phyloP scores from a whole-genome alignment of 2,888 invertebrate genomes.

The Aleiodes alternator region DNA sequence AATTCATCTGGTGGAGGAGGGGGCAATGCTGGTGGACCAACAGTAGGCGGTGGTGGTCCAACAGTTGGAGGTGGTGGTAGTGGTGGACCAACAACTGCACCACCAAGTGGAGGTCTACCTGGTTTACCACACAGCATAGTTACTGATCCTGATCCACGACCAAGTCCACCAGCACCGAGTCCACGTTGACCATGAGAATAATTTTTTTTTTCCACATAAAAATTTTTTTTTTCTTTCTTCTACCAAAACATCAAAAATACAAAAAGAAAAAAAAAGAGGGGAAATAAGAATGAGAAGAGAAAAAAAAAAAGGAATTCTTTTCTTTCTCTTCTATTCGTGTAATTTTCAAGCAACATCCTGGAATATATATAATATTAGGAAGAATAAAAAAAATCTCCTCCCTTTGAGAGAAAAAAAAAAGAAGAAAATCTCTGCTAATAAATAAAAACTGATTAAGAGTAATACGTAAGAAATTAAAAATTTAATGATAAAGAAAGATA shows the following conservation, averaged over 20 bases:
- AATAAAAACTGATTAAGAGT: too few species aligned
- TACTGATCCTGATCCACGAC: slow-evolving; percentile 75
- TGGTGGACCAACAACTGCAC: slow-evolving; percentile 71
- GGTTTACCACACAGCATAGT: slow-evolving; percentile 76
- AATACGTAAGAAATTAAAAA: not conserved
- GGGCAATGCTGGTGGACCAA: slow-evolving; percentile 59
- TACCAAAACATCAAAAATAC: slow-evolving; percentile 25
- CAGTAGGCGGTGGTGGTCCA: slow-evolving; percentile 56
- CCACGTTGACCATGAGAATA: slow-evolving; percentile 73
- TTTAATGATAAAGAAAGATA: not conserved
- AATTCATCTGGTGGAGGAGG: slow-evolving; percentile 66
- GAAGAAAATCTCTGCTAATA: too few species aligned
- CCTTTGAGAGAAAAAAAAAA: too few species aligned
- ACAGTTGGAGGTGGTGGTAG: slow-evolving; percentile 62
- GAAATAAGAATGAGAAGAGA: slow-evolving; percentile 26
- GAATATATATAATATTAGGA: slow-evolving; percentile 9
- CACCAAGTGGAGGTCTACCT: slow-evolving; percentile 72
- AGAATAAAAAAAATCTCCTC: too few species aligned
- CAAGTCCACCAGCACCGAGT: slow-evolving; percentile 74
- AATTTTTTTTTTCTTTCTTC: slow-evolving; percentile 20
- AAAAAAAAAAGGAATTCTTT: slow-evolving; percentile 5
- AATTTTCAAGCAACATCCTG: slow-evolving; percentile 2
- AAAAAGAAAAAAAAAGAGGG: slow-evolving; percentile 3
- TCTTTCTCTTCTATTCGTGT: not conserved
- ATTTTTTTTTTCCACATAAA: slow-evolving; percentile 11